Base-by-base conservation (phyloP, 2,888 invertebrate genomes). In the Bhutanitis thaidina region DNA sequence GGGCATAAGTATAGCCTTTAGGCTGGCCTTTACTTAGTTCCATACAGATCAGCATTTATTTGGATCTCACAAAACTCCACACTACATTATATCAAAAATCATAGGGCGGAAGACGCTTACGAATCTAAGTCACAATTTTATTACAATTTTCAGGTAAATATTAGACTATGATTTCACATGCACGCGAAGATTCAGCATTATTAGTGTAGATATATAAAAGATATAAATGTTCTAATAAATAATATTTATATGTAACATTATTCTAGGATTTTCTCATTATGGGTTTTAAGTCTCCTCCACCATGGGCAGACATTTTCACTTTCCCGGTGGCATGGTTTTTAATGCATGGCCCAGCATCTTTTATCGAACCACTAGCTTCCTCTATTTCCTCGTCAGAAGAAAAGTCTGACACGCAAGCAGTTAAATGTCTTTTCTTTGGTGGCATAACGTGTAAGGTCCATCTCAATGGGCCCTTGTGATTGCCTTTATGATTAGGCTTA, bases 281-380 rank as follows among this genome's bases (percentile, higher is more conserved):
- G 27, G 83, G 86, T 54, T 77, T 74, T 25, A 89, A 74, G 63
- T 89, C 89, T 3, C 89, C 89, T 27, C 81, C 89, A 37, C 87
- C 88, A 57, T 88, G 87, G 10, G 87, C 87, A 0, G 85, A 80
- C 71, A 84, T 65, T 61, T 82, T 83, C 43, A 74, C 62, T 54
- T 81, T 83, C 8, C 78, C 78, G 4, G 64, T 58, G 13, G 67
- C 69, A 61, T 71, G 77, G 56, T 63, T 76, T 62, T 81, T 86
- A 34, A 74, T 71, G 52, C 77, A 69, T 1, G 83, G 80, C 1
- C 75, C 73, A 13, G 79, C 80, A 60, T 82, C 82, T 58, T 79
- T 83, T 34, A 85, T 75, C 1, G 81, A 70, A 20, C 75, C 69
- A 20, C 55, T 59, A 0, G 69, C 59, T 15, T 77, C 76, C 10